A percentile compares a stretch with the other conserved stretches of the same genome.
Conservation (phyloP, 2,113 vertebrate species). For the Psephotus haematonotus region DNA sequence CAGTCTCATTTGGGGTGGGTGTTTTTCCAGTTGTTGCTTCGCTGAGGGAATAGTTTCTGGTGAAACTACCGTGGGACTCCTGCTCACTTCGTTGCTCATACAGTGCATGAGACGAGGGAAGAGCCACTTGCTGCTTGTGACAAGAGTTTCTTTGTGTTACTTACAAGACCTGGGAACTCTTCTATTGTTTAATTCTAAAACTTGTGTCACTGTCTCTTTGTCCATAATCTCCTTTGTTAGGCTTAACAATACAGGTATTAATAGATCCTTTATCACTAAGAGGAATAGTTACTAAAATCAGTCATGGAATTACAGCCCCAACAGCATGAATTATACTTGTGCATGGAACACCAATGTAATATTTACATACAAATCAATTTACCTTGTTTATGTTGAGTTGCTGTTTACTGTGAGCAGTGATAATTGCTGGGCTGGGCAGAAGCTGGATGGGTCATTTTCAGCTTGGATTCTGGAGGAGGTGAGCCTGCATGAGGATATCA, state of each 20-base stretch:
- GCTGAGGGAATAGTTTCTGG: not conserved
- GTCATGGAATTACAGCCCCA: not conserved
- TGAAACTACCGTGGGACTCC: not conserved
- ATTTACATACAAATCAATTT: slow-evolving; percentile 45
- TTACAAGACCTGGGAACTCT: not conserved
- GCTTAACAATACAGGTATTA: not conserved
- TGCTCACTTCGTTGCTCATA: not conserved
- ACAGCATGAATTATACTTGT: not conserved
- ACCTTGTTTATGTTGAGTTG: slow-evolving; percentile 33
- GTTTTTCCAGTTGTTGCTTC: not conserved
- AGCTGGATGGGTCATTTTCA: slow-evolving; percentile 1
- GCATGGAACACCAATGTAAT: not conserved
- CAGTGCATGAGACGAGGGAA: not conserved
- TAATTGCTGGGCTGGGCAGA: slow-evolving; percentile 51
- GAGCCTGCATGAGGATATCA: not conserved
- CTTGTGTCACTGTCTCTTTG: not conserved
- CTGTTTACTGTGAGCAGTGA: not conserved
- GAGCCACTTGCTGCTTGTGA: not conserved
- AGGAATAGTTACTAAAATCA: not conserved
- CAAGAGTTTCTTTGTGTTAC: not conserved
- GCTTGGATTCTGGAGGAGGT: not conserved
- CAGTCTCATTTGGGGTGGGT: not conserved
- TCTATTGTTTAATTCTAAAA: not conserved
- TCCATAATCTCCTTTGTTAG: not conserved
- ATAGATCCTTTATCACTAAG: not conserved